Evolutionary conservation across 2,888 invertebrate genomes (phyloP).

Genomic region (Noctua janthe): DNA sequence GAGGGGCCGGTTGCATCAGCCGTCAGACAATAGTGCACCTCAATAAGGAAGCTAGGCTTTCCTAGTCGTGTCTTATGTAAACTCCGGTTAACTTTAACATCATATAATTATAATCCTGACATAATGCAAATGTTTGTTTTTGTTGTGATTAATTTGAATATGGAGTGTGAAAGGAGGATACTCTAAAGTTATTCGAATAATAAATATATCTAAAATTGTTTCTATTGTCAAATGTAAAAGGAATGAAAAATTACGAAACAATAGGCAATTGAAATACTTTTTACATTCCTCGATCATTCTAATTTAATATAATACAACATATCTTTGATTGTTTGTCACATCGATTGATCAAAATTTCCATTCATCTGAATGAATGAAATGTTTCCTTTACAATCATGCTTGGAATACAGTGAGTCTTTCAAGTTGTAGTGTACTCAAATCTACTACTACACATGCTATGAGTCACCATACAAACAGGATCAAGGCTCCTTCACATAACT

Average conservation of each 20-base stretch:
- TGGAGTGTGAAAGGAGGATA: neutral
- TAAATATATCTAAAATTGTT: neutral
- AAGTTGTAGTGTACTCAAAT: slow-evolving; percentile 8
- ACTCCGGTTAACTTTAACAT: slow-evolving; percentile 47
- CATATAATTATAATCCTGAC: slow-evolving; percentile 55
- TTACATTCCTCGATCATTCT: neutral
- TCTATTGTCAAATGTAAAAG: neutral
- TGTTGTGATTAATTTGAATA: slow-evolving; percentile 23
- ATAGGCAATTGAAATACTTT: neutral
- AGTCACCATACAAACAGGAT: slow-evolving; percentile 47
- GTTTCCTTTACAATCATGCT: neutral
- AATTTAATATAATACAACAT: neutral
- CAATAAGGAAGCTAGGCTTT: slow-evolving; percentile 68
- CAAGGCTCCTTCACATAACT: slow-evolving; percentile 23
- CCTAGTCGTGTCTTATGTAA: slow-evolving; percentile 65
- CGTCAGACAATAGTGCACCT: slow-evolving; percentile 65
- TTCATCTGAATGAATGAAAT: neutral
- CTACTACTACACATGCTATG: slow-evolving; percentile 26
- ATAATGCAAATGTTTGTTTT: slow-evolving; percentile 33
- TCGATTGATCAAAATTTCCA: slow-evolving; percentile 9
- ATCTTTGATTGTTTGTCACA: neutral
- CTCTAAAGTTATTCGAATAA: neutral
- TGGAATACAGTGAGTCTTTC: slow-evolving; percentile 26
- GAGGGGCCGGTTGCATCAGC: slow-evolving; percentile 68
- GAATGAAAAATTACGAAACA: neutral